A percentile compares a stretch with the other conserved stretches of the same genome.
These are phyloP conservation scores for Epistrophe grossulariae DNA, from an alignment of 2,888 invertebrate genomes.

Conservation along the genomic window DNA sequence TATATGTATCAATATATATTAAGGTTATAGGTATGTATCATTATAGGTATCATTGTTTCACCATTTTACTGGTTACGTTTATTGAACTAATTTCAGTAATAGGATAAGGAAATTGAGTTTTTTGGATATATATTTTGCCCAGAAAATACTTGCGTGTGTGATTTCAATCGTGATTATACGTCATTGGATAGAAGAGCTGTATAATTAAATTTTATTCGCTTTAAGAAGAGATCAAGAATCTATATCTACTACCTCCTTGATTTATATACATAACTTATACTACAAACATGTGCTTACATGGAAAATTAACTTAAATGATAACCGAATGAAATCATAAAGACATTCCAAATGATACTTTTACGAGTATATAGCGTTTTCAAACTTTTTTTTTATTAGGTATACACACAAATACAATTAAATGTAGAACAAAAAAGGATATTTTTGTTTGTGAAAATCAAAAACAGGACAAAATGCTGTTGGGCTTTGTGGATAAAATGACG, in stretches of 20 bases:
- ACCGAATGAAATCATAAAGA: not conserved
- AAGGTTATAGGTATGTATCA: not conserved
- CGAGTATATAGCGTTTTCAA: too few species aligned
- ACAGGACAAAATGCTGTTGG: not conserved
- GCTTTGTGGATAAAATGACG: not conserved
- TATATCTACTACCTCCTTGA: not conserved
- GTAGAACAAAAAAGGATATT: not conserved
- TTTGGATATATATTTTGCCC: not conserved
- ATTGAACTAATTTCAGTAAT: constrained; percentile 18
- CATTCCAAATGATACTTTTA: not conserved
- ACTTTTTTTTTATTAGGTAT: constrained; percentile 4
- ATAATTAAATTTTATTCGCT: constrained; percentile 9
- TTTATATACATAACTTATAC: not conserved
- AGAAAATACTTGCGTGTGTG: not conserved
- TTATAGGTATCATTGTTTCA: constrained; percentile 19
- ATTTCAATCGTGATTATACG: constrained; percentile 7
- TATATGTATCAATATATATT: too few species aligned
- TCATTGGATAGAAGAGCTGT: not conserved
- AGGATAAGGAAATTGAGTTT: not conserved
- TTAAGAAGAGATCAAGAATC: not conserved
- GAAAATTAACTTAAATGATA: constrained; percentile 4
- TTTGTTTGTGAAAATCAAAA: not conserved
- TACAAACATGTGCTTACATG: not conserved
- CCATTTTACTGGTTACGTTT: constrained; percentile 15
- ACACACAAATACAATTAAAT: not conserved